Evolutionary conservation across 2,113 vertebrate species (phyloP).

Genomic region (Ameiurus melas): DNA sequence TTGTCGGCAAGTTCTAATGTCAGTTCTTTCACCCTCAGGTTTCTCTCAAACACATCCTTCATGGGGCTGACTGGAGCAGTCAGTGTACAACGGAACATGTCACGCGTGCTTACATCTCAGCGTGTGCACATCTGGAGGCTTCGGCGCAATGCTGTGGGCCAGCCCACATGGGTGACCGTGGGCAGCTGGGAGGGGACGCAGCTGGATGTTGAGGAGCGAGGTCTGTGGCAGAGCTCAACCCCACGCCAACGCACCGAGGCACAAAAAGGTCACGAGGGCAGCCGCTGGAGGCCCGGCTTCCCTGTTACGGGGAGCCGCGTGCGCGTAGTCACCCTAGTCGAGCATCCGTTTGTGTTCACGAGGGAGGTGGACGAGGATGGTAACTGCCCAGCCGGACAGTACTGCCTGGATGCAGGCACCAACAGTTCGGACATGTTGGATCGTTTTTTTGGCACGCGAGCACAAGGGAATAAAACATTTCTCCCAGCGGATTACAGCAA

Average conservation of each 20-base stretch:
- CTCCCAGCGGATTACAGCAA: conserved; percentile 74
- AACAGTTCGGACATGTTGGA: conserved; percentile 77
- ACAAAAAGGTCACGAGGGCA: conserved; percentile 37
- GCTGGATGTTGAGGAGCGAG: conserved; percentile 78
- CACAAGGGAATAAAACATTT: conserved; percentile 65
- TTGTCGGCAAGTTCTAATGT: background rate
- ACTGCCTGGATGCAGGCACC: conserved; percentile 83
- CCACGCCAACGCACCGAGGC: conserved; percentile 52
- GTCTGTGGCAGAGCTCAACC: conserved; percentile 60
- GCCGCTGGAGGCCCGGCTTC: conserved; percentile 59
- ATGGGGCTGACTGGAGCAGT: conserved; percentile 76
- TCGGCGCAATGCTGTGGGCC: conserved; percentile 71
- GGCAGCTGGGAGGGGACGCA: conserved; percentile 78
- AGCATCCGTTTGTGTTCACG: conserved; percentile 89
- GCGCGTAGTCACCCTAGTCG: conserved; percentile 87
- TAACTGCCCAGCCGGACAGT: conserved; percentile 83
- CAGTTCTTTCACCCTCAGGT: conserved; percentile 66
- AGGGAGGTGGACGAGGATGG: conserved; percentile 85
- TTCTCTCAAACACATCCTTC: conserved; percentile 84
- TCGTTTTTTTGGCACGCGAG: conserved; percentile 72
- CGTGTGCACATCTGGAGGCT: conserved; percentile 84
- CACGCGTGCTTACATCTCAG: conserved; percentile 70
- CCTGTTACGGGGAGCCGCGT: conserved; percentile 63
- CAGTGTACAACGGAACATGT: conserved; percentile 61
- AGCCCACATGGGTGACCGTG: conserved; percentile 86